phyloP scores from a whole-genome alignment of 2,113 vertebrate genomes.

The Myxocyprinus asiaticus region DNA sequence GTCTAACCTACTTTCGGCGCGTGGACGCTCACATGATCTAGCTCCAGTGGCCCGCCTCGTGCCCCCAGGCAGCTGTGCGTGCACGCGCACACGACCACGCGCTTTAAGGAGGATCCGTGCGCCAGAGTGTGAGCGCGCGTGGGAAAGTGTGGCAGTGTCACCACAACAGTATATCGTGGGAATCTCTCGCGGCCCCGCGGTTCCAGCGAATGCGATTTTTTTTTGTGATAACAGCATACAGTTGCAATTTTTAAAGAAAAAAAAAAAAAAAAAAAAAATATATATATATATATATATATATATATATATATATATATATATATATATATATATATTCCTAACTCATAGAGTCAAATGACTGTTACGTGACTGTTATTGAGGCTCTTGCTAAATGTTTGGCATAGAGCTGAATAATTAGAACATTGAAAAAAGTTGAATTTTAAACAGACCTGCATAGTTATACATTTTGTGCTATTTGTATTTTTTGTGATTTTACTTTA shows the following conservation, averaged over 20 bases:
- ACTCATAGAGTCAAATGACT: too few species aligned
- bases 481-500: too few species aligned
- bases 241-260: background rate
- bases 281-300: too few species aligned
- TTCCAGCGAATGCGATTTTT: conserved; percentile 7
- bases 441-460: too few species aligned
- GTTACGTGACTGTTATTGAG: too few species aligned
- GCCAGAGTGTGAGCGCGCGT: conserved; percentile 61
- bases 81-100: conserved; percentile 55
- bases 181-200: conserved; percentile 47
- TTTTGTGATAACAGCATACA: background rate
- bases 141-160: conserved; percentile 80
- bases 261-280: background rate
- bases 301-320: too few species aligned
- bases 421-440: too few species aligned
- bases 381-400: too few species aligned
- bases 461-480: too few species aligned
- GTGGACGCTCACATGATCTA: conserved; percentile 80
- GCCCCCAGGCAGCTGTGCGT: conserved; percentile 60
- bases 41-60: conserved; percentile 69
- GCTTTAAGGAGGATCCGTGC: conserved; percentile 60
- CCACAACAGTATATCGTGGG: conserved; percentile 63
- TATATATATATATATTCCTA: too few species aligned
- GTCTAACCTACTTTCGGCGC: conserved; percentile 72
- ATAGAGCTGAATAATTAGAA: too few species aligned